Conservation (phyloP, 2,797 vertebrate species). For the Artibeus lituratus region DNA sequence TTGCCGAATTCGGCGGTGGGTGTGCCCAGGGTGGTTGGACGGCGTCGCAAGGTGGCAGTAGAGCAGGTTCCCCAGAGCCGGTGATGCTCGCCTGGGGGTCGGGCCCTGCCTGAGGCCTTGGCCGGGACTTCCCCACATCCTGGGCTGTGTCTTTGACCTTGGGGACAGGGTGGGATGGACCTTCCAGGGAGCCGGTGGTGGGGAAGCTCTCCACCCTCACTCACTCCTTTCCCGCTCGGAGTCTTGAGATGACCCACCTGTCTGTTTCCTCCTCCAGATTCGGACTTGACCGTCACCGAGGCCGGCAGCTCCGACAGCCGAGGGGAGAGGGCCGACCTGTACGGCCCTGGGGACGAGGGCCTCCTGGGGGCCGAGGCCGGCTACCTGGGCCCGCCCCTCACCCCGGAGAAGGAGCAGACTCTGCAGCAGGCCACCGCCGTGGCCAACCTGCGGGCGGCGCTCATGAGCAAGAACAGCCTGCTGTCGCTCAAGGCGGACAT, state of each 20-base stretch:
- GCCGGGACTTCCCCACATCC: accelerated
- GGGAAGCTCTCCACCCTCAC: accelerated
- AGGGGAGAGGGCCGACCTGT: conserved; percentile 90
- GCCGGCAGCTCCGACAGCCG: conserved; percentile 91
- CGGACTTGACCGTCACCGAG: conserved; percentile 87
- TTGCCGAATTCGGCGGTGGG: no score
- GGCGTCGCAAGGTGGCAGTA: accelerated
- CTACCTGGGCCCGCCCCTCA: conserved; percentile 86
- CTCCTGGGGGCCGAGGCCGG: conserved; percentile 84
- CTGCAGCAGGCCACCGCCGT: conserved; percentile 88
- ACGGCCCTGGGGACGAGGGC: conserved; percentile 88
- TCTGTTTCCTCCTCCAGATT: conserved; percentile 78
- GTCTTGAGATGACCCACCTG: accelerated
- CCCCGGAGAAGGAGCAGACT: conserved; percentile 89
- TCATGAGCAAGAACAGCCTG: conserved; percentile 98
- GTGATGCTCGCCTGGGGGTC: neutral
- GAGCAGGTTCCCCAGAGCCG: neutral
- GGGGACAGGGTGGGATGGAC: neutral
- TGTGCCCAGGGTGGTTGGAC: no score
- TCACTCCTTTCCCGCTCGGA: neutral
- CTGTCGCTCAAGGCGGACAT: conserved; percentile 95
- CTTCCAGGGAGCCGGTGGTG: accelerated
- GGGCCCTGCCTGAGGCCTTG: accelerated
- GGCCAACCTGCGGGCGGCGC: conserved; percentile 94
- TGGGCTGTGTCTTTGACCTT: accelerated